Conservation (phyloP, 2,888 invertebrate genomes). For the Clusia tigrina region DNA sequence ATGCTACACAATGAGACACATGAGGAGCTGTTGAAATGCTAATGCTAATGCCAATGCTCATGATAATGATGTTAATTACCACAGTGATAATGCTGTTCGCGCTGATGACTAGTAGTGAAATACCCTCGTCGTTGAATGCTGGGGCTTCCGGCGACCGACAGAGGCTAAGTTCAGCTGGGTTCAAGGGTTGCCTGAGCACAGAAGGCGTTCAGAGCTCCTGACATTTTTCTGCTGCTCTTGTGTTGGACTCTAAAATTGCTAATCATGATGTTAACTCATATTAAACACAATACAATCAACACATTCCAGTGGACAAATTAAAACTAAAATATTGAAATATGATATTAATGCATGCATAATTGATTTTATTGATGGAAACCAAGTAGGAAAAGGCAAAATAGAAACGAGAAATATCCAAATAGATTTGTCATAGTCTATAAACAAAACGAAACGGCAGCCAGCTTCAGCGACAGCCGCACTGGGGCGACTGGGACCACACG, state of each 20-base stretch:
- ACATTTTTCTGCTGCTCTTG: too few relatives aligned
- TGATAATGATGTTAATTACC: too few relatives aligned
- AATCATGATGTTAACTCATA: slow-evolving; percentile 55
- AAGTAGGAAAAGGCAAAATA: slow-evolving; percentile 36
- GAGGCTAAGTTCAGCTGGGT: neutral
- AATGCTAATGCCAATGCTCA: neutral
- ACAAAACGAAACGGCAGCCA: slow-evolving; percentile 26
- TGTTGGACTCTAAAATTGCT: too few relatives aligned
- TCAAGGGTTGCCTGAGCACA: neutral
- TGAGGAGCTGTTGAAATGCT: neutral
- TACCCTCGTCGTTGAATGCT: too few relatives aligned
- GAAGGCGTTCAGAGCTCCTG: too few relatives aligned
- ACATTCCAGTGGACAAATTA: slow-evolving; percentile 46
- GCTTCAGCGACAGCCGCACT: neutral
- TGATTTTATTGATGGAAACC: slow-evolving; percentile 57
- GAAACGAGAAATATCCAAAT: slow-evolving; percentile 43
- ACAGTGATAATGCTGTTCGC: too few relatives aligned
- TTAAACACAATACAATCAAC: slow-evolving; percentile 55
- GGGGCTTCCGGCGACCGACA: neutral
- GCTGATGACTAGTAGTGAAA: too few relatives aligned
- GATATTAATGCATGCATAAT: slow-evolving; percentile 57
- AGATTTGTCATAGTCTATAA: slow-evolving; percentile 55
- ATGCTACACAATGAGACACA: neutral
- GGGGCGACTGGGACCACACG: too few relatives aligned
- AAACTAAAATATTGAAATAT: slow-evolving; percentile 39